phyloP scores from a whole-genome alignment of 2,797 vertebrate genomes.

The Lerista edwardsae region DNA sequence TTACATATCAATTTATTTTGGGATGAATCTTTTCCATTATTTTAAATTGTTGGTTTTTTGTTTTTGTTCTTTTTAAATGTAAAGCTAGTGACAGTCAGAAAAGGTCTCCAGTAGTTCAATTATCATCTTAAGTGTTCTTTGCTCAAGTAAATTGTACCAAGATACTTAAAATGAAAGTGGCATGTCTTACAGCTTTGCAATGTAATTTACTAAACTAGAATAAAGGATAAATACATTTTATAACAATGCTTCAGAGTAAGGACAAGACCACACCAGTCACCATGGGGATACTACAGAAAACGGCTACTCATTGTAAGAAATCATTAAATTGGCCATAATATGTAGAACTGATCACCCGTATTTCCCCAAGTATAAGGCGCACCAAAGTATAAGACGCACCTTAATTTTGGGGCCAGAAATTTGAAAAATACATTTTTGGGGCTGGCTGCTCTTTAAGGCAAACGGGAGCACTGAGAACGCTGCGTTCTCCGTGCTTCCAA shows the following conservation, averaged over 20 bases:
- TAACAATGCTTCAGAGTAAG: not conserved
- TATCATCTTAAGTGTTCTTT: not conserved
- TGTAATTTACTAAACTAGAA: not conserved
- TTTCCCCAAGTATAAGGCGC: too few species aligned
- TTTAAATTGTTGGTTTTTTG: not conserved
- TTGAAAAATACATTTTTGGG: too few species aligned
- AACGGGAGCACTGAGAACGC: too few species aligned
- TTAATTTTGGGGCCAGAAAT: too few species aligned
- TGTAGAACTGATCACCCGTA: not conserved
- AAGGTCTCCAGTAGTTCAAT: not conserved
- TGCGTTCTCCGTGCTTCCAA: too few species aligned
- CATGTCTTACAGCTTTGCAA: not conserved
- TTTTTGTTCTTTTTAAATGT: not conserved
- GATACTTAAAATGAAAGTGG: not conserved
- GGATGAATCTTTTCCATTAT: not conserved
- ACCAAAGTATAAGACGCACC: too few species aligned
- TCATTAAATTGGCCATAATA: not conserved
- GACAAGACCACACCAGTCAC: not conserved
- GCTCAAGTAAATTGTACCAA: not conserved
- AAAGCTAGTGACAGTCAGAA: not conserved
- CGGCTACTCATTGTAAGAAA: not conserved
- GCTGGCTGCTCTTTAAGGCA: too few species aligned
- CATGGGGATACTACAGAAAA: not conserved
- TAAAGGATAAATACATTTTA: not conserved
- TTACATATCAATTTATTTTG: not conserved